Conservation (phyloP, 2,797 vertebrate genomes). For the Sebastolobus altivelis region DNA sequence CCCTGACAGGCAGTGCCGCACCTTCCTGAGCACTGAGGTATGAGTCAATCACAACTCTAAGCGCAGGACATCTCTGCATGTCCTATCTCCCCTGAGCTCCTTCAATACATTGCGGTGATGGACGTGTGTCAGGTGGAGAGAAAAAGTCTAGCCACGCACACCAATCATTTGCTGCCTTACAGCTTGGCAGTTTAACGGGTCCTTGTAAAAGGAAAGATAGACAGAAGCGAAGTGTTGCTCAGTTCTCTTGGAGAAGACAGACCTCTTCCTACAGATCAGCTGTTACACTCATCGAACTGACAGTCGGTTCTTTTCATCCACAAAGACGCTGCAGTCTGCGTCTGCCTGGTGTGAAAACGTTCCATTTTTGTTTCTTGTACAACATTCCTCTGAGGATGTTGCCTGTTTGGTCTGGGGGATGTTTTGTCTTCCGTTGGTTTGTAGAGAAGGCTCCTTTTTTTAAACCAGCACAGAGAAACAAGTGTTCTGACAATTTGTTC, state of each 20-base stretch:
- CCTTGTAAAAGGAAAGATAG: slow-evolving; percentile 58
- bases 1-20: slow-evolving; percentile 45
- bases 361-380: slow-evolving; percentile 61
- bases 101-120: slow-evolving; percentile 69
- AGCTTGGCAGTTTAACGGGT: slow-evolving; percentile 65
- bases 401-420: slow-evolving; percentile 45
- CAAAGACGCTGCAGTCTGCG: slow-evolving; percentile 54
- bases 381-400: slow-evolving; percentile 50
- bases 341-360: slow-evolving; percentile 69
- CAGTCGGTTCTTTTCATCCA: slow-evolving; percentile 63
- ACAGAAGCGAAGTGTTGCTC: slow-evolving; percentile 57
- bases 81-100: slow-evolving; percentile 53
- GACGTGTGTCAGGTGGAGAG: slow-evolving; percentile 70
- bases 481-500: slow-evolving; percentile 57
- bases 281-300: slow-evolving; percentile 68
- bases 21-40: slow-evolving; percentile 47
- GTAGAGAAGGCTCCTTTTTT: slow-evolving; percentile 57
- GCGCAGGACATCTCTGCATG: slow-evolving; percentile 52
- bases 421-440: slow-evolving; percentile 58
- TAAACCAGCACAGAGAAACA: slow-evolving; percentile 41
- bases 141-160: slow-evolving; percentile 65
- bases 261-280: slow-evolving; percentile 76
- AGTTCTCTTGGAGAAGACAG: slow-evolving; percentile 66
- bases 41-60: slow-evolving; percentile 73
- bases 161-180: slow-evolving; percentile 65